Conservation (phyloP, 2,888 invertebrate species). For the Drosophila cognata region DNA sequence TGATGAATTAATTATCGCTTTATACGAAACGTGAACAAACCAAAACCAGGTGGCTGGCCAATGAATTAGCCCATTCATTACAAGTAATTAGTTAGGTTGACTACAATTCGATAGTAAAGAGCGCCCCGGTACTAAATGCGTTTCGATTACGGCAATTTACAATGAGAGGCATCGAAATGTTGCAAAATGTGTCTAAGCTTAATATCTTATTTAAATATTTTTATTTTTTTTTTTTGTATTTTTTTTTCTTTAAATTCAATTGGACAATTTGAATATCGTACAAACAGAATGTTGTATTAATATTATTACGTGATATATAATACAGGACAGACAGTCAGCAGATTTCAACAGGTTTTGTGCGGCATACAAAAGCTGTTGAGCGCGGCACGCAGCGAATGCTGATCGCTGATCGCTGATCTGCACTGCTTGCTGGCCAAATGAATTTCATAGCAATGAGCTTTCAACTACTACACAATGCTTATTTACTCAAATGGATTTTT, state of each 20-base stretch:
- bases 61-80: constrained; percentile 31
- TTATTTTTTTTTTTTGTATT: neutral
- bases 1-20: constrained; percentile 29
- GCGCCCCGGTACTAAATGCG: constrained; percentile 58
- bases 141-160: constrained; percentile 56
- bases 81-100: constrained; percentile 32
- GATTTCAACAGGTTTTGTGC: constrained; percentile 43
- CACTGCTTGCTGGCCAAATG: constrained; percentile 28
- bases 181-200: constrained; percentile 31
- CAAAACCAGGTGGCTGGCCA: constrained; percentile 62
- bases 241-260: constrained; percentile 9
- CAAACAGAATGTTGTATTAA: neutral
- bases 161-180: constrained; percentile 49
- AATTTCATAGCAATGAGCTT: constrained; percentile 59
- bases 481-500: constrained; percentile 31
- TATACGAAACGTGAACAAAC: constrained; percentile 74
- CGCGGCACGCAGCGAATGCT: constrained; percentile 4
- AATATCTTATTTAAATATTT: neutral
- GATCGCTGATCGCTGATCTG: neutral
- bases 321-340: constrained; percentile 22
- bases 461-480: constrained; percentile 44
- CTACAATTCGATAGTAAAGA: constrained; percentile 48
- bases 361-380: constrained; percentile 47
- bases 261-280: constrained; percentile 14
- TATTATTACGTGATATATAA: constrained; percentile 8